phyloP scores from a whole-genome alignment of 2,888 invertebrate species.

The Esperia sulphurella region DNA sequence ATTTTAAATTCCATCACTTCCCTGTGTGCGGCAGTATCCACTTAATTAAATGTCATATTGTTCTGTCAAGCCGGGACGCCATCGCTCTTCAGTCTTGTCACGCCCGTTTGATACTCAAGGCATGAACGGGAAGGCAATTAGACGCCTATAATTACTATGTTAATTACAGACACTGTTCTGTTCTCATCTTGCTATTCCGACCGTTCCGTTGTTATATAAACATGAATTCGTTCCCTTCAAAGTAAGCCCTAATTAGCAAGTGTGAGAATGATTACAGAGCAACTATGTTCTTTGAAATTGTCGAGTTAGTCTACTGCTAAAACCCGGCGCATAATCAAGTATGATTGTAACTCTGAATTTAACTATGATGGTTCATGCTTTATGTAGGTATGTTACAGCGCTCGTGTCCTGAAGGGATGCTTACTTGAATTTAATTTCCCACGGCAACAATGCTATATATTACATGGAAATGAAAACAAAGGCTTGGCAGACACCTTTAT shows the following conservation, averaged over 20 bases:
- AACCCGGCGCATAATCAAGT: not conserved
- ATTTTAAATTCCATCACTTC: slow-evolving; percentile 11
- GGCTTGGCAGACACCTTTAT: too few relatives aligned
- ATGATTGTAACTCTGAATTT: not conserved
- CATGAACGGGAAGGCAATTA: slow-evolving; percentile 73
- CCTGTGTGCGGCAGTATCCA: slow-evolving; percentile 30
- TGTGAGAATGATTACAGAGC: slow-evolving; percentile 49
- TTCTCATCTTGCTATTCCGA: slow-evolving; percentile 62
- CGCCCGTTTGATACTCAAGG: slow-evolving; percentile 67
- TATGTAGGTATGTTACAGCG: too few relatives aligned
- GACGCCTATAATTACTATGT: slow-evolving; percentile 75
- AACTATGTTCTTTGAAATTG: slow-evolving; percentile 31
- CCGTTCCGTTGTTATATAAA: slow-evolving; percentile 65
- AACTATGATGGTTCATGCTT: too few relatives aligned
- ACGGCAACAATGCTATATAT: too few relatives aligned
- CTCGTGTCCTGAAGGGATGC: too few relatives aligned
- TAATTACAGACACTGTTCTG: slow-evolving; percentile 71
- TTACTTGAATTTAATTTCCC: too few relatives aligned
- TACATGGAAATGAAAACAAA: too few relatives aligned
- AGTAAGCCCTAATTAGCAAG: slow-evolving; percentile 59
- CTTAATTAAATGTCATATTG: slow-evolving; percentile 65
- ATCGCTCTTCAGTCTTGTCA: slow-evolving; percentile 48
- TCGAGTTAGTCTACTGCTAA: slow-evolving; percentile 3
- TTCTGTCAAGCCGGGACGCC: slow-evolving; percentile 33
- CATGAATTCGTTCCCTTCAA: slow-evolving; percentile 51